Conservation (phyloP, 1,140 invertebrate species). For the Drosophila ficusphila region DNA sequence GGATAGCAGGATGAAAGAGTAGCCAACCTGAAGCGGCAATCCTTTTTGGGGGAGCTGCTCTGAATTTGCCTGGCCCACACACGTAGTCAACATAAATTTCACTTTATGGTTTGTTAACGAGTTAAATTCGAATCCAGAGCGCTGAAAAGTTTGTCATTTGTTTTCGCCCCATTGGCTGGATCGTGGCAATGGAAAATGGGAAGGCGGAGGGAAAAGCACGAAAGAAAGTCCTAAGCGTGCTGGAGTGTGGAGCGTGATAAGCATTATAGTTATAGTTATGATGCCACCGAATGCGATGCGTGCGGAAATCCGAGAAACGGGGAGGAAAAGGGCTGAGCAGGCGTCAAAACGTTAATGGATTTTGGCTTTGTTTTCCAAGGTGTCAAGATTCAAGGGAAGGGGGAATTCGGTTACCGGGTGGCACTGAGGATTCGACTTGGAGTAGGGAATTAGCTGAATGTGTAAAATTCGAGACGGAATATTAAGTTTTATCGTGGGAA, state of each 20-base stretch:
- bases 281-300: conserved; percentile 33
- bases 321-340: neutral
- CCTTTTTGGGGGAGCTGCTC: neutral
- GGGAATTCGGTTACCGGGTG: neutral
- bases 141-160: conserved; percentile 76
- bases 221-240: conserved; percentile 51
- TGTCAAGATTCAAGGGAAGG: conserved; percentile 11
- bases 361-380: conserved; percentile 55
- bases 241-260: conserved; percentile 74
- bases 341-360: conserved; percentile 57
- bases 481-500: neutral
- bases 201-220: neutral
- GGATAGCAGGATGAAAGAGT: conserved; percentile 20
- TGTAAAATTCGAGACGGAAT: neutral
- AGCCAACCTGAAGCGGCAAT: conserved; percentile 10
- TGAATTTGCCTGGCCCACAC: conserved; percentile 54
- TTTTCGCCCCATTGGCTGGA: conserved; percentile 57
- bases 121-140: conserved; percentile 79
- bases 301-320: conserved; percentile 8
- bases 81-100: conserved; percentile 78
- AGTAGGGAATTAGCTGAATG: conserved; percentile 13
- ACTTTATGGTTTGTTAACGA: conserved; percentile 82
- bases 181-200: conserved; percentile 40
- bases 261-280: conserved; percentile 71
- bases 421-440: conserved; percentile 8